Evolutionary conservation across 2,888 invertebrate species (phyloP).

Genomic region (Synanthedon andrenaeformis): DNA sequence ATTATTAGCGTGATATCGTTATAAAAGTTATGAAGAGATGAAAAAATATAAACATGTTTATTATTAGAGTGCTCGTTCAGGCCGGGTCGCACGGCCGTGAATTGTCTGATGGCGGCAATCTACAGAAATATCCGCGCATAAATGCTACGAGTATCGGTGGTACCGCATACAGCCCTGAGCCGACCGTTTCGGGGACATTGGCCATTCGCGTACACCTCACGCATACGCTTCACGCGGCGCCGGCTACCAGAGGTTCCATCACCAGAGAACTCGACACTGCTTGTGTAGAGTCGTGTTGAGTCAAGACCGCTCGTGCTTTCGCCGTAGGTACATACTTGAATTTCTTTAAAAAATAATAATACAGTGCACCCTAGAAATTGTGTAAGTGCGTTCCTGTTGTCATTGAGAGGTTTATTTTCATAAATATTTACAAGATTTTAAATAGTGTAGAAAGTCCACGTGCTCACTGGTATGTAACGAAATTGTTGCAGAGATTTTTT

Average conservation of each 20-base stretch:
- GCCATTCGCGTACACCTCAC: constrained; percentile 5
- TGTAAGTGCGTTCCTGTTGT: too few relatives aligned
- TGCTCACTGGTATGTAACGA: too few relatives aligned
- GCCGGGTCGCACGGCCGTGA: constrained; percentile 61
- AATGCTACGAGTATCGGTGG: constrained; percentile 18
- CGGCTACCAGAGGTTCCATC: constrained; percentile 19
- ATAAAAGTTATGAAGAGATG: constrained; percentile 51
- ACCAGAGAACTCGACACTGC: neutral
- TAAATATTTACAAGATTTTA: too few relatives aligned
- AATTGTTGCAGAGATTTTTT: too few relatives aligned
- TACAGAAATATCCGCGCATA: constrained; percentile 66
- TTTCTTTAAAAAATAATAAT: too few relatives aligned
- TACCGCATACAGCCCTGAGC: constrained; percentile 27
- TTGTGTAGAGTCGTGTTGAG: neutral
- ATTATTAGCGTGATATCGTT: constrained; percentile 30
- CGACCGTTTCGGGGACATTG: constrained; percentile 9
- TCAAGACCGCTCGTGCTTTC: constrained; percentile 3
- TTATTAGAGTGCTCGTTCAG: constrained; percentile 67
- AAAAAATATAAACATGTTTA: constrained; percentile 70
- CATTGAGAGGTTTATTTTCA: too few relatives aligned
- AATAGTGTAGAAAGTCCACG: too few relatives aligned
- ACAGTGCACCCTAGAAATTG: too few relatives aligned
- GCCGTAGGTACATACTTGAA: too few relatives aligned
- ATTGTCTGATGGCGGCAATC: constrained; percentile 65
- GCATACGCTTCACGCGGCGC: constrained; percentile 26